Base-by-base conservation (phyloP, 1,140 invertebrate species). In the Saccostrea glomerata region DNA sequence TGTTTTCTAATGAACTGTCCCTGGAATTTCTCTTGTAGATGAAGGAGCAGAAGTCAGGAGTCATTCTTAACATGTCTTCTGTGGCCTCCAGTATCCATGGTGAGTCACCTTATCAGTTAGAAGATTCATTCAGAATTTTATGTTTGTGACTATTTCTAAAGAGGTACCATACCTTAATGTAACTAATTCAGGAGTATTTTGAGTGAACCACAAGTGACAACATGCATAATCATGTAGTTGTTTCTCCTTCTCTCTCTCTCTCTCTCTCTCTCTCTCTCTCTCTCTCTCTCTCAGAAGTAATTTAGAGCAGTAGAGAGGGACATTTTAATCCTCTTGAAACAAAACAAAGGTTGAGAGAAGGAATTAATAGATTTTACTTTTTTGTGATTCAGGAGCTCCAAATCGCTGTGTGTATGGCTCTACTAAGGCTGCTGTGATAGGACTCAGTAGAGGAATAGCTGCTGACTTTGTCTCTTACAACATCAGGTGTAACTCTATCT, bases 41-140 rank as follows among this genome's bases (percentile, higher is more conserved):
- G 89, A 92, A 94, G 84, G 91, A 93, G 54, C 90, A 92, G 36
- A 92, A 90, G 47, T 90, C 87, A 23, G 95, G 94, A 20, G 93
- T 91, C 30, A 94, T 95, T 55, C 94, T 95, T 83, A 95, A 95
- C 90, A 95, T 95, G 94, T 94, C 95, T 5, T 95, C 95, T n/a
- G 95, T 95, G 2, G 94, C 93, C 1, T 95, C 95, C 70, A 94
- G 92, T 86, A 92, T 95, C 17, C 95, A 95, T 91, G 95, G 94
- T 94, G 89, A 86, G 60, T 84, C 55, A 11, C 66, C n/a, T 55
- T 0, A 17, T 17, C 20, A 40, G 13, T 60, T 60, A 15, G 3
- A 60, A 3, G 15, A 60, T 12, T 60, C 17, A 58, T 58, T 58
- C 56, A 15, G 2, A 56, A 58, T 58, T 58, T 58, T 2, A 58